Evolutionary conservation across 1,140 invertebrate species (phyloP).

Genomic region (Monochamus saltuarius): DNA sequence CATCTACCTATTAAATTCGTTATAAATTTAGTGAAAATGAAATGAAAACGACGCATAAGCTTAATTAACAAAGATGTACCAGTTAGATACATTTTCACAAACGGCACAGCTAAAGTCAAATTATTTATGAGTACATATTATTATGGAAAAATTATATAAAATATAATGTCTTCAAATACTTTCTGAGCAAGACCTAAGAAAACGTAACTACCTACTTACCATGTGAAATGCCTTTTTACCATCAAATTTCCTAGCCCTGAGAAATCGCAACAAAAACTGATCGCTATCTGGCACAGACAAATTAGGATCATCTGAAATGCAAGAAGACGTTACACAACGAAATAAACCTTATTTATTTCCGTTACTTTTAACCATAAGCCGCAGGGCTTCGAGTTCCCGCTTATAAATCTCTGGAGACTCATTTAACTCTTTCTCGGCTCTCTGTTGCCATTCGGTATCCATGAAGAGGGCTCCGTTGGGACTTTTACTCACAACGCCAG

Average conservation of each 20-base stretch:
- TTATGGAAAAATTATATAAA: not conserved
- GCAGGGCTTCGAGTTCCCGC: slow-evolving; percentile 39
- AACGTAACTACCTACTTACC: slow-evolving; percentile 37
- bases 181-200: not conserved
- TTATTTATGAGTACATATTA: too few relatives aligned
- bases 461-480: slow-evolving; percentile 16
- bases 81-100: too few relatives aligned
- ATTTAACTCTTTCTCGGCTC: slow-evolving; percentile 48
- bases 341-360: slow-evolving; percentile 20
- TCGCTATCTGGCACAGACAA: slow-evolving; percentile 53
- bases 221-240: slow-evolving; percentile 57
- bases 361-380: slow-evolving; percentile 43
- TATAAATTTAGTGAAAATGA: too few relatives aligned
- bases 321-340: slow-evolving; percentile 17
- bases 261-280: slow-evolving; percentile 58
- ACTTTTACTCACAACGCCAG: not conserved
- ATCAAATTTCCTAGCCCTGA: slow-evolving; percentile 60
- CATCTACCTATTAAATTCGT: too few relatives aligned
- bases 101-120: too few relatives aligned
- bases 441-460: slow-evolving; percentile 40
- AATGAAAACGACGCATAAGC: too few relatives aligned
- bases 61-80: too few relatives aligned
- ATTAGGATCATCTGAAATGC: slow-evolving; percentile 51
- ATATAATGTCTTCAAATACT: not conserved
- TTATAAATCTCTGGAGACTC: slow-evolving; percentile 45